Base-by-base conservation (phyloP, 2,888 invertebrate genomes). In the Geotrupes spiniger region DNA sequence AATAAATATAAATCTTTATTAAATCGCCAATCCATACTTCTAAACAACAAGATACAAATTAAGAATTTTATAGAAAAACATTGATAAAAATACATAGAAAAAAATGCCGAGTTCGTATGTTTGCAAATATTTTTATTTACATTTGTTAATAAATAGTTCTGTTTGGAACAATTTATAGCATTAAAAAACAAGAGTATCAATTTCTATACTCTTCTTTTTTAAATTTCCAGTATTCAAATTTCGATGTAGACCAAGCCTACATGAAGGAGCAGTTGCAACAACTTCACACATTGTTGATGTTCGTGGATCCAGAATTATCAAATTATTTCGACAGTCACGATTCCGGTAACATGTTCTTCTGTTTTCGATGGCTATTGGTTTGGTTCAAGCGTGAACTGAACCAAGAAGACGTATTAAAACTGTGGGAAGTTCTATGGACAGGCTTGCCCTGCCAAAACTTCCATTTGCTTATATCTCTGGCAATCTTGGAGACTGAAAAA, bases 341-440 rank as follows among this genome's bases (percentile, higher is more conserved):
- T 60, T 89, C 89, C 1, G 92, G 90, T 3, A 97, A 98, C 70
- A 93, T 99, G 92, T 98, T 94, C 74, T 99, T 99, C 76, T 96
- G 96, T 72, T 99, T 99, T 76, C 89, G 98, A 6, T 99, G 98
- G 97, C 80, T 98, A 17, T 79, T 99, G 8, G 83, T 92, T 74
- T 69, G 68, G 68, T 98, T 96, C 71, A 99, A 98, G 72, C 76
- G 98, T 55, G 98, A 99, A 75, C 91, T 98, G 68, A 83, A 83
- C 14, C 87, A 90, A 52, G 77, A 82, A 3, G 92, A 96, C 68
- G 87, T 93, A 41, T 86, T 93, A 81, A 83, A 87, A 66, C 74
- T 98, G 52, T 98, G 97, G 97, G 97, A 98, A 77, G 90, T 94
- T 16, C 70, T 98, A 4, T 98, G 97, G 97, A 96, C 97, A 0